phyloP scores from a whole-genome alignment of 2,888 invertebrate genomes.

The Allophyes oxyacanthae region DNA sequence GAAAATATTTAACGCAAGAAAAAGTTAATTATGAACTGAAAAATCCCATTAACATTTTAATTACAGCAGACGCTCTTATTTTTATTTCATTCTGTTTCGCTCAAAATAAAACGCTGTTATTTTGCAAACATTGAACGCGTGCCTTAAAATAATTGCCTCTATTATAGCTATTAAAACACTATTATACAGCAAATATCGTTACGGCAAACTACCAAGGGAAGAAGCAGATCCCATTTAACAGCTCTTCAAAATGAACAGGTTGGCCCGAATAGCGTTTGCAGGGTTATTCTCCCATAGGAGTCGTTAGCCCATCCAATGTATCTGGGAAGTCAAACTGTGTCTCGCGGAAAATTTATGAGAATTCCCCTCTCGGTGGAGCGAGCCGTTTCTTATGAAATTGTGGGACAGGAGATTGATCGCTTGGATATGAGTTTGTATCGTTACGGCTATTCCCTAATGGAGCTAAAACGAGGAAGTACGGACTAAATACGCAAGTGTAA shows the following conservation, averaged over 20 bases:
- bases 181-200: too few relatives aligned
- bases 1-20: too few relatives aligned
- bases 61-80: constrained; percentile 1
- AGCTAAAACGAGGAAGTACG: constrained; percentile 10
- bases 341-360: constrained; percentile 49
- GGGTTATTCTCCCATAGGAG: constrained; percentile 53
- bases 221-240: background rate
- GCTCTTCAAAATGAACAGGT: constrained; percentile 42
- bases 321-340: constrained; percentile 49
- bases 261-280: constrained; percentile 34
- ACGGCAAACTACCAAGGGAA: background rate
- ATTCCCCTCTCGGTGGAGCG: constrained; percentile 38
- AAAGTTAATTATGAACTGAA: too few relatives aligned
- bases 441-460: constrained; percentile 14
- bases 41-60: too few relatives aligned
- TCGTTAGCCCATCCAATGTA: constrained; percentile 51
- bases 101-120: constrained; percentile 1
- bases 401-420: constrained; percentile 44
- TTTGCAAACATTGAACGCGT: constrained; percentile 4
- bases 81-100: constrained; percentile 15
- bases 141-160: constrained; percentile 9
- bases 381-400: constrained; percentile 40
- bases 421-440: constrained; percentile 28
- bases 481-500: too few relatives aligned
- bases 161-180: too few relatives aligned